Percentiles rank a stretch among this genome's conserved stretches.
phyloP scores from a whole-genome alignment of 2,888 invertebrate species.

The Aphidoletes aphidimyza region DNA sequence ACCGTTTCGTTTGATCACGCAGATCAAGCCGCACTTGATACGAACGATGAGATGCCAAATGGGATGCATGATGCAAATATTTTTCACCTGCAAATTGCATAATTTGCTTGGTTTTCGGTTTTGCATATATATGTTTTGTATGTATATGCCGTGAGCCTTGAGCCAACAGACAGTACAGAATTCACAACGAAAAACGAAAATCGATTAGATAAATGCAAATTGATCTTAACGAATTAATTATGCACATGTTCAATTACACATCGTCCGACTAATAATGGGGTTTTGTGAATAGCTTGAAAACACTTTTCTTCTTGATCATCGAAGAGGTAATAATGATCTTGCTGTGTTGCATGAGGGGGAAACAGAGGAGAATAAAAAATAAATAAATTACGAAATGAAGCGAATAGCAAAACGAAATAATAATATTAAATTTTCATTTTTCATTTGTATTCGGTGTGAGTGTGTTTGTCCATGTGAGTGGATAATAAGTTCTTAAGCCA shows the following conservation, averaged over 20 bases:
- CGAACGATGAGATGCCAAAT: neutral
- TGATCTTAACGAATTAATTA: slow-evolving; percentile 42
- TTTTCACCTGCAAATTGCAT: slow-evolving; percentile 26
- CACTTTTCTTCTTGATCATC: neutral
- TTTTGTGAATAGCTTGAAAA: neutral
- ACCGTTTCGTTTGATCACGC: too few relatives aligned
- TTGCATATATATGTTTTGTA: neutral
- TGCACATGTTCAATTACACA: slow-evolving; percentile 45
- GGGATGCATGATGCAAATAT: neutral
- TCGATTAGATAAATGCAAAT: slow-evolving; percentile 31
- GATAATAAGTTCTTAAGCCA: slow-evolving; percentile 26
- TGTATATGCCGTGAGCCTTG: neutral
- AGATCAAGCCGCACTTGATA: neutral
- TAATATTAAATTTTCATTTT: slow-evolving; percentile 46
- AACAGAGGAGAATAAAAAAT: neutral
- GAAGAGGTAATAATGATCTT: slow-evolving; percentile 17
- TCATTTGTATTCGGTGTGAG: neutral
- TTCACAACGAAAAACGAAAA: neutral
- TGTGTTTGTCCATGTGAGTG: neutral
- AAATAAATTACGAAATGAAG: slow-evolving; percentile 49
- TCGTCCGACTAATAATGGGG: neutral
- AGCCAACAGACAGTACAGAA: neutral
- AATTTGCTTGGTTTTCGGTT: neutral
- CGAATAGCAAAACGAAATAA: slow-evolving; percentile 45
- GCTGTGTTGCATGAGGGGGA: neutral